Evolutionary conservation across 2,888 invertebrate species (phyloP), one percentile per base, ranked within the genome.

Genomic region (Dione juno): DNA sequence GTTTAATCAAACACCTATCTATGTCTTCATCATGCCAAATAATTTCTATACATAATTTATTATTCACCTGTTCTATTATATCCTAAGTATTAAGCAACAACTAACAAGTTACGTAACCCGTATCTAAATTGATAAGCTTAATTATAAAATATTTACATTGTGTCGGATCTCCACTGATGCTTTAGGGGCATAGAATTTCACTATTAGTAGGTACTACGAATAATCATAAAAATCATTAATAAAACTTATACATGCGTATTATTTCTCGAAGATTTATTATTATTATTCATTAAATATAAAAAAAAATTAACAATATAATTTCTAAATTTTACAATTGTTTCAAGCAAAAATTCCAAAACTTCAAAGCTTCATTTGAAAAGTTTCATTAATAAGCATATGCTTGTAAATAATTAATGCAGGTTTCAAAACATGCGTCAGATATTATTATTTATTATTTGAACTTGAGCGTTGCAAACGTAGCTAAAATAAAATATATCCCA

Each of bases 401-500:
- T 59, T 59, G 21, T n/a, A 28, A n/a, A n/a, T n/a, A n/a, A 28
- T 7, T 14, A 54, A 54, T 54, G 53, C 53, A 54, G 13, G 28
- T 54, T 53, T 10, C n/a, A n/a, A 61, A 43, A 45, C 59, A 61
- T 61, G 59, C 59, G 21, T 61, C n/a, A 28, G 3, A n/a, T 43
- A 43, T 61, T 21, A 35, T 35, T 52, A 21, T 16, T 53, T 52
- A 21, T 21, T 28, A 10, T 37, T 43, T n/a, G 9, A 61, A 45
- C 28, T 61, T n/a, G 59, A 54, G 63, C 66, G 63, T 67, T 37
- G 71, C 70, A 66, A 68, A 73, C 69, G 52, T 67, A 69, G 70
- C 69, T 71, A 65, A 73, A 73, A 66, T 75, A 75, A 75, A 75
- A 75, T 75, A 85, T 77, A 77, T 78, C 80, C 75, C 77, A 77